phyloP scores from a whole-genome alignment of 2,113 vertebrate genomes.

The Peucedramus taeniatus region DNA sequence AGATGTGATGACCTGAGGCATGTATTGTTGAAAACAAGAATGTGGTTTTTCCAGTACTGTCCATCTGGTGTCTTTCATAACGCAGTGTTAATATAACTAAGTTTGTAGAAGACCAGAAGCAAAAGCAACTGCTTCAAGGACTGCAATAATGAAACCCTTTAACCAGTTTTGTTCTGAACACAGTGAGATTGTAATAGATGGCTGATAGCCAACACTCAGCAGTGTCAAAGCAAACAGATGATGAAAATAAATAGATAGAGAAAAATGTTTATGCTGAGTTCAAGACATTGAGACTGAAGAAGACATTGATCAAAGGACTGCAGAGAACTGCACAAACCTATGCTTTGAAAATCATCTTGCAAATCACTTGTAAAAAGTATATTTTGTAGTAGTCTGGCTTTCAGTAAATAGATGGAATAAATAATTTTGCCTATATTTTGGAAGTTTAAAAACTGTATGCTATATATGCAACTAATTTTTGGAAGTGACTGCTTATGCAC shows the following conservation, averaged over 20 bases:
- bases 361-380: neutral
- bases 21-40: constrained; percentile 11
- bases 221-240: neutral
- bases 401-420: neutral
- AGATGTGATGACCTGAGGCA: neutral
- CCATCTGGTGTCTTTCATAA: constrained; percentile 28
- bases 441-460: neutral
- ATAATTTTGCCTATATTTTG: neutral
- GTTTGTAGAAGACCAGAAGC: constrained; percentile 18
- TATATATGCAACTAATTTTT: neutral
- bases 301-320: neutral
- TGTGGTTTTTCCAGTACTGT: constrained; percentile 1
- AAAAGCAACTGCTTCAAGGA: constrained; percentile 26
- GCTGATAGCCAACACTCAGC: neutral
- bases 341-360: neutral
- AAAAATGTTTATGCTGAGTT: constrained; percentile 8
- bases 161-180: constrained; percentile 26
- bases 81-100: neutral
- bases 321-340: neutral
- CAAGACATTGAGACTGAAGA: neutral
- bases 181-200: neutral
- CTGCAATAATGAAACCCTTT: constrained; percentile 12
- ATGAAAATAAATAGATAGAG: neutral
- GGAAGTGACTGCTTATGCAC: neutral
- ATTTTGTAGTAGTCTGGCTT: neutral